Conservation (phyloP, 2,888 invertebrate genomes). For the Chaitophorus viminalis region DNA sequence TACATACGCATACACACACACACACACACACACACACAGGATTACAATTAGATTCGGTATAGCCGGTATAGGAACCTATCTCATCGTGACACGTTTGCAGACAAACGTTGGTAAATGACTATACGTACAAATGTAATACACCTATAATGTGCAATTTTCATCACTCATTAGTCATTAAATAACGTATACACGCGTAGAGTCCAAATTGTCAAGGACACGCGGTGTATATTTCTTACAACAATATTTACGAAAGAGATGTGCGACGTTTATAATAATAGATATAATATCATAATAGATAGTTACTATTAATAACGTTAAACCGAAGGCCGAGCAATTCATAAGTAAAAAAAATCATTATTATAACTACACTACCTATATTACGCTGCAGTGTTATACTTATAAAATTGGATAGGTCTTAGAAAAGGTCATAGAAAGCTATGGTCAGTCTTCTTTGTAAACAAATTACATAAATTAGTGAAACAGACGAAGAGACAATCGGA, state of each 20-base stretch:
- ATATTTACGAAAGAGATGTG: conserved; percentile 14
- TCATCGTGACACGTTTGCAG: conserved; percentile 10
- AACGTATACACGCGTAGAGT: not conserved
- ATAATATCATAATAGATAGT: no score
- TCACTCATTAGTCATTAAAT: conserved; percentile 25
- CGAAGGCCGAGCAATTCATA: not conserved
- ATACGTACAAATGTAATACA: not conserved
- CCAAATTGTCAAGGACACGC: conserved; percentile 32
- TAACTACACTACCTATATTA: not conserved
- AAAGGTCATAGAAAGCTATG: conserved; percentile 20
- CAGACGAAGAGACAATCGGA: conserved; percentile 17
- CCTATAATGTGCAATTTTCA: conserved; percentile 15
- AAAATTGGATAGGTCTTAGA: not conserved
- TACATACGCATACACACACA: not conserved
- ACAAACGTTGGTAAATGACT: not conserved
- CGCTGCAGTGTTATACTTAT: not conserved
- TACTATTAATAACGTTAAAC: conserved; percentile 16
- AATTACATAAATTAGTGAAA: conserved; percentile 26
- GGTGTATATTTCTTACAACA: not conserved
- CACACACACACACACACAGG: not conserved
- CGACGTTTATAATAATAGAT: not conserved
- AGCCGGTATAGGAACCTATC: no score
- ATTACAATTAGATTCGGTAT: not conserved
- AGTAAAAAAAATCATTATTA: not conserved
- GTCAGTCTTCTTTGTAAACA: conserved; percentile 7